Conservation (phyloP, 2,797 vertebrate genomes). For the Syncerus caffer region DNA sequence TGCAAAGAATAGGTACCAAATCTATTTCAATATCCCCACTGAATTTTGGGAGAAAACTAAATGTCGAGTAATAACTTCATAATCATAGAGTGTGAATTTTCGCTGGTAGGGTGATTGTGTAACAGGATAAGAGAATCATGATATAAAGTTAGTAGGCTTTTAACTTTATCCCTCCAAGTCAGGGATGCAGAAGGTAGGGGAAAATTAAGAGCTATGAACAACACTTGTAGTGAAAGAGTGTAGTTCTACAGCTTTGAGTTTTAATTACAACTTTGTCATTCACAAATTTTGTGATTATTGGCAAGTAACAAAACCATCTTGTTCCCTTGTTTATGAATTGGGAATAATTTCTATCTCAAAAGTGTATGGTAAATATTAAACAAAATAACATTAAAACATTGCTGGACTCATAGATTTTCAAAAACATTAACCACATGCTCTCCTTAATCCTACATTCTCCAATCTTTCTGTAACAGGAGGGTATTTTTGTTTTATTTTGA, state of each 20-base stretch:
- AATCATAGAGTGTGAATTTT: neutral
- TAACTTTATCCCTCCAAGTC: neutral
- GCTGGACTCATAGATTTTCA: neutral
- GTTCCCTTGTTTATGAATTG: neutral
- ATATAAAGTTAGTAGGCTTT: neutral
- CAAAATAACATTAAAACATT: neutral
- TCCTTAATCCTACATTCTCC: neutral
- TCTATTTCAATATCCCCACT: neutral
- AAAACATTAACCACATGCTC: neutral
- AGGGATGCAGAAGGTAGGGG: neutral
- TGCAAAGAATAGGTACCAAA: neutral
- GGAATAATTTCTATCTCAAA: slow-evolving; percentile 24
- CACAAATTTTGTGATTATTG: neutral
- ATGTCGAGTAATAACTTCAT: neutral
- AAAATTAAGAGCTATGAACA: neutral
- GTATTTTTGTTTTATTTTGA: neutral
- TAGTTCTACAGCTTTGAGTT: neutral
- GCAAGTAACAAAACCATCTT: neutral
- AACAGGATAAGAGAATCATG: neutral
- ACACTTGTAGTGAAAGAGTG: neutral
- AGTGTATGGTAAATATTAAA: neutral
- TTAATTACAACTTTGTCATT: neutral
- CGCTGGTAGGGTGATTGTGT: neutral
- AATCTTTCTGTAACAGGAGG: neutral
- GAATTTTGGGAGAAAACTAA: neutral